These are phyloP conservation scores for Andrena flavipes DNA, from an alignment of 2,888 invertebrate genomes.

Conservation along the genomic window DNA sequence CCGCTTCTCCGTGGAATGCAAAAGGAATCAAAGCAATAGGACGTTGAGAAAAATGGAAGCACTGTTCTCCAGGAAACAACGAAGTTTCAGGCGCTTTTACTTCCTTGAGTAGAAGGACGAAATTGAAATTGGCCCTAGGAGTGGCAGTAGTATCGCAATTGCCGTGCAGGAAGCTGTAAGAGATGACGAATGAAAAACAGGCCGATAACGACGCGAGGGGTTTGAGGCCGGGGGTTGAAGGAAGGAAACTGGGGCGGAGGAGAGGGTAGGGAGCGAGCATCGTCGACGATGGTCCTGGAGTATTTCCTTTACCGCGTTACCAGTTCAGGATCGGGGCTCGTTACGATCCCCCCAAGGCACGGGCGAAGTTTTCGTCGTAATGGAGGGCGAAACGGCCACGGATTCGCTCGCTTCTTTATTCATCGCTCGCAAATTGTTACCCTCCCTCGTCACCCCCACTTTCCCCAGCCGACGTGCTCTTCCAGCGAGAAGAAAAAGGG, in stretches of 20 bases:
- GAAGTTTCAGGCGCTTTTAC: no score
- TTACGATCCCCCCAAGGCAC: slow-evolving; percentile 56
- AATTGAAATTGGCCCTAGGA: no score
- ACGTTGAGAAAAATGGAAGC: no score
- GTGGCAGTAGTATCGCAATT: background rate
- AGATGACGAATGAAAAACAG: slow-evolving; percentile 34
- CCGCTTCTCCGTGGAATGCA: no score
- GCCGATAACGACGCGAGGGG: slow-evolving; percentile 37
- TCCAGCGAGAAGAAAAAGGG: background rate
- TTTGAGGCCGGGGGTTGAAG: slow-evolving; percentile 3
- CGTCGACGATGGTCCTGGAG: slow-evolving; percentile 43
- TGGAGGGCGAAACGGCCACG: slow-evolving; percentile 55
- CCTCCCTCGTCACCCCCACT: slow-evolving; percentile 1
- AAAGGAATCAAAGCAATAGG: no score
- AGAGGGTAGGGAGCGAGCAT: slow-evolving; percentile 14
- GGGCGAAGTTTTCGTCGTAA: slow-evolving; percentile 58
- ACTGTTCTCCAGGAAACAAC: no score
- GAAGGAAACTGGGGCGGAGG: slow-evolving; percentile 8
- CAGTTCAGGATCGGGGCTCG: slow-evolving; percentile 65
- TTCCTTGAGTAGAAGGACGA: no score
- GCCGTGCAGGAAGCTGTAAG: background rate
- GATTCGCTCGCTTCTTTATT: slow-evolving; percentile 73
- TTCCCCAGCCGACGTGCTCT: background rate
- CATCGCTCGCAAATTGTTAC: slow-evolving; percentile 74
- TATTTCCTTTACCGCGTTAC: slow-evolving; percentile 64